Evolutionary conservation across 2,113 vertebrate genomes (phyloP).

Genomic region (Nycticebus coucang): DNA sequence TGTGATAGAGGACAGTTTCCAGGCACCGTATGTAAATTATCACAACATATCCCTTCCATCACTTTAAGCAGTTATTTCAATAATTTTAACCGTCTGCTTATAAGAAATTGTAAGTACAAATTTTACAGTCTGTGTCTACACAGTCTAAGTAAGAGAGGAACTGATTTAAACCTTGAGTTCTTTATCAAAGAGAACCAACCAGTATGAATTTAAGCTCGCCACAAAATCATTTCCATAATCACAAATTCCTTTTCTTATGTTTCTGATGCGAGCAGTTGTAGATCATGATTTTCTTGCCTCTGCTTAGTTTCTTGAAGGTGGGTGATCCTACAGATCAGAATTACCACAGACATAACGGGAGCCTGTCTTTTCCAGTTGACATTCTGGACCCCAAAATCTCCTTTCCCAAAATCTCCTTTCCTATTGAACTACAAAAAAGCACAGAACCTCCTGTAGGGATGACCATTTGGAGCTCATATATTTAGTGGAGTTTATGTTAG

Average conservation of each 20-base stretch:
- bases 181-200: neutral
- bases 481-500: neutral
- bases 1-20: constrained; percentile 18
- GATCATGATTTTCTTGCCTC: neutral
- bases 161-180: neutral
- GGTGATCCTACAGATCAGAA: neutral
- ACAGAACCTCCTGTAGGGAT: accelerated
- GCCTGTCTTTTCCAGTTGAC: neutral
- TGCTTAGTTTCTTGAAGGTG: neutral
- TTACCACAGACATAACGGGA: neutral
- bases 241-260: neutral
- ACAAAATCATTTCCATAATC: neutral
- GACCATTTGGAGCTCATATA: neutral
- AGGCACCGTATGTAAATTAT: constrained; percentile 1
- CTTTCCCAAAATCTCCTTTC: neutral
- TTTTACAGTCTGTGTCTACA: constrained; percentile 46
- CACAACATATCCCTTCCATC: constrained; percentile 57
- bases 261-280: neutral
- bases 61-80: constrained; percentile 52
- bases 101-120: constrained; percentile 34
- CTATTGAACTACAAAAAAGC: neutral
- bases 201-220: neutral
- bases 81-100: constrained; percentile 57
- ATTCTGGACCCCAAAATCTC: neutral
- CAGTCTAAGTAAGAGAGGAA: neutral